Evolutionary conservation across 2,113 vertebrate genomes (phyloP).

Genomic region (Anoplopoma fimbria): DNA sequence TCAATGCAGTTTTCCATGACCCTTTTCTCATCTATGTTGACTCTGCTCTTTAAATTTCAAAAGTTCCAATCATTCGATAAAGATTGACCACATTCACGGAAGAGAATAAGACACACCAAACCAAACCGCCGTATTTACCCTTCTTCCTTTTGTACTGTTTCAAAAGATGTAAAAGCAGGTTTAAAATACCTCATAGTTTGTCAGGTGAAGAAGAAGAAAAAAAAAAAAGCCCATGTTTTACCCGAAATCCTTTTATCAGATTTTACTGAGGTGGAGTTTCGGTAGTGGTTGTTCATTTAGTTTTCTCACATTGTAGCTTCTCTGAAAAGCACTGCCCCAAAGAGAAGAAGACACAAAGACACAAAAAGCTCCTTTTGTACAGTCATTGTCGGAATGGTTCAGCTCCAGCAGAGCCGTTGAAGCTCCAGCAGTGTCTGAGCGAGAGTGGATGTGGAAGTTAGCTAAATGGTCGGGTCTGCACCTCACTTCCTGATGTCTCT

Average conservation of each 20-base stretch:
- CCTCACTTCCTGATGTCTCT: constrained; percentile 74
- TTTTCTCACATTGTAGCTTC: constrained; percentile 17
- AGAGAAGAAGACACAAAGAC: constrained; percentile 13
- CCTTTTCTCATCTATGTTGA: constrained; percentile 72
- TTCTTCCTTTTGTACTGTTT: not conserved
- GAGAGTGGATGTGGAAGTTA: constrained; percentile 35
- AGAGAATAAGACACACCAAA: constrained; percentile 26
- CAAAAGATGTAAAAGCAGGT: constrained; percentile 12
- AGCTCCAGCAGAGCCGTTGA: constrained; percentile 20
- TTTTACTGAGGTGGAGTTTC: constrained; percentile 35
- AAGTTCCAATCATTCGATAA: constrained; percentile 72
- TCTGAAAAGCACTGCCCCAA: constrained; percentile 8
- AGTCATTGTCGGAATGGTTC: constrained; percentile 38
- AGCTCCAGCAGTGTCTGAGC: constrained; percentile 39
- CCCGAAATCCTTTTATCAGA: constrained; percentile 26
- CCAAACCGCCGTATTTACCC: not conserved
- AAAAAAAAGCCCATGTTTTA: constrained; percentile 15
- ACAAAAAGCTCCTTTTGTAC: constrained; percentile 16
- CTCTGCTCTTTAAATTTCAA: constrained; percentile 75
- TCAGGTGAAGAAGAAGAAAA: not conserved
- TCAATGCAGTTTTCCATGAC: constrained; percentile 81
- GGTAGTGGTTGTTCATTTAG: not conserved
- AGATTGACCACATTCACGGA: constrained; percentile 59
- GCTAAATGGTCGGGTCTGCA: constrained; percentile 57
- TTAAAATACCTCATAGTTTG: constrained; percentile 5